Evolutionary conservation across 2,797 vertebrate species (phyloP).

Genomic region (Spinus pinus): DNA sequence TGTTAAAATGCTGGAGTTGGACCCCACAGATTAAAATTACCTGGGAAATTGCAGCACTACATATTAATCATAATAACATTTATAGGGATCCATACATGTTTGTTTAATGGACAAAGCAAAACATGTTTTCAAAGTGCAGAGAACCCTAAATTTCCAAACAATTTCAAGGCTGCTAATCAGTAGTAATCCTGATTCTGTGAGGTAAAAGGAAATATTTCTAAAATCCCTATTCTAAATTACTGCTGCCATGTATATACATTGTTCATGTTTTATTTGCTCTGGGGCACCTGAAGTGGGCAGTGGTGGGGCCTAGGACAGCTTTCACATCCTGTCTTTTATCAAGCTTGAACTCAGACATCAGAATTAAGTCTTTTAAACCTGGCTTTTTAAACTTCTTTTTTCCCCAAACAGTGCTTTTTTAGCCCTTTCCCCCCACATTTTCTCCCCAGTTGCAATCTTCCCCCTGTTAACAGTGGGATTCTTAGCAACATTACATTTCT

Average conservation of each 20-base stretch:
- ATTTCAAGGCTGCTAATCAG: not conserved
- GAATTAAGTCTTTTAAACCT: not conserved
- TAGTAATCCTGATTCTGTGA: not conserved
- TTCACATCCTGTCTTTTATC: not conserved
- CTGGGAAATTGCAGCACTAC: not conserved
- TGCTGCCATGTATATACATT: not conserved
- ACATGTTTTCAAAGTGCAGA: not conserved
- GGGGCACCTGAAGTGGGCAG: not conserved
- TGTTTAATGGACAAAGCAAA: not conserved
- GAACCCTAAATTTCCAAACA: not conserved
- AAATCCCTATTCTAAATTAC: not conserved
- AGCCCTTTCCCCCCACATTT: not conserved
- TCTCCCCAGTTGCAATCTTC: not conserved
- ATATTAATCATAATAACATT: not conserved
- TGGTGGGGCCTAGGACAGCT: not conserved
- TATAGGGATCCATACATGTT: not conserved
- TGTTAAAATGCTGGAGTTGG: not conserved
- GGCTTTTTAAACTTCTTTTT: too few relatives aligned
- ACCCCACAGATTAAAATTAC: not conserved
- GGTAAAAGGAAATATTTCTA: not conserved
- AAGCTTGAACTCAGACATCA: not conserved
- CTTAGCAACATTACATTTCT: slow-evolving; percentile 5
- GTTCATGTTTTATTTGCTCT: not conserved
- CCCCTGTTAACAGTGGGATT: not conserved
- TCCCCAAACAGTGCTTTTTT: not conserved